Evolutionary conservation across 2,113 vertebrate genomes (phyloP).

Genomic region (Stomatorhinus ivindoensis): DNA sequence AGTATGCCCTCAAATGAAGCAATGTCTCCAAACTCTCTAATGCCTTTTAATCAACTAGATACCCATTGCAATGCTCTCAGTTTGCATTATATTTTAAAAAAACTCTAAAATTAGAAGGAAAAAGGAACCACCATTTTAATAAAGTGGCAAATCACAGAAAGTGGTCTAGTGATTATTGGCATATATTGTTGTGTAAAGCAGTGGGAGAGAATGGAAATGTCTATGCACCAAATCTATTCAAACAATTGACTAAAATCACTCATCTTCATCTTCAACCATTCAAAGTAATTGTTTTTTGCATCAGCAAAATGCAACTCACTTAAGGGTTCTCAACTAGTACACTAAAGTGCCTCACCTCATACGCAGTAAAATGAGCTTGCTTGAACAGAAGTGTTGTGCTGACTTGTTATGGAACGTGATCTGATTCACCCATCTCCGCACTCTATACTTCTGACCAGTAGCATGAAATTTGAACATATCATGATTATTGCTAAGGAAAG

Average conservation of each 20-base stretch:
- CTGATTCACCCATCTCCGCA: constrained; percentile 11
- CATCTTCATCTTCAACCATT: not conserved
- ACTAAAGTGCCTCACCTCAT: not conserved
- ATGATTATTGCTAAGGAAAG: not conserved
- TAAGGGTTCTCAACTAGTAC: not conserved
- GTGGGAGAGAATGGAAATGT: not conserved
- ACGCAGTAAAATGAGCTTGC: constrained; percentile 22
- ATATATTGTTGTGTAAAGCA: not conserved
- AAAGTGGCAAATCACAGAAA: not conserved
- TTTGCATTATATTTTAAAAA: not conserved
- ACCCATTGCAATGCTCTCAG: not conserved
- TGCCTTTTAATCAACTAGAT: not conserved
- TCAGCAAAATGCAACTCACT: not conserved
- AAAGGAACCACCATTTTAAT: not conserved
- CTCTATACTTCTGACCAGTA: not conserved
- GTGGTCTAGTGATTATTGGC: not conserved
- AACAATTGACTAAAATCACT: not conserved
- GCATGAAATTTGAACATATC: constrained; percentile 6
- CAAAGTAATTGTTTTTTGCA: not conserved
- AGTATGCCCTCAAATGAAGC: not conserved
- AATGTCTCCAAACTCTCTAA: not conserved
- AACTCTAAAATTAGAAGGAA: not conserved
- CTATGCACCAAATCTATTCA: not conserved
- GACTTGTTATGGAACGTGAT: constrained; percentile 37
- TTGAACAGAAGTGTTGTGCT: constrained; percentile 33